A percentile compares a stretch with the other conserved stretches of the same genome.
Conservation (phyloP, 2,888 invertebrate genomes). For the Pseudanteris insignis region DNA sequence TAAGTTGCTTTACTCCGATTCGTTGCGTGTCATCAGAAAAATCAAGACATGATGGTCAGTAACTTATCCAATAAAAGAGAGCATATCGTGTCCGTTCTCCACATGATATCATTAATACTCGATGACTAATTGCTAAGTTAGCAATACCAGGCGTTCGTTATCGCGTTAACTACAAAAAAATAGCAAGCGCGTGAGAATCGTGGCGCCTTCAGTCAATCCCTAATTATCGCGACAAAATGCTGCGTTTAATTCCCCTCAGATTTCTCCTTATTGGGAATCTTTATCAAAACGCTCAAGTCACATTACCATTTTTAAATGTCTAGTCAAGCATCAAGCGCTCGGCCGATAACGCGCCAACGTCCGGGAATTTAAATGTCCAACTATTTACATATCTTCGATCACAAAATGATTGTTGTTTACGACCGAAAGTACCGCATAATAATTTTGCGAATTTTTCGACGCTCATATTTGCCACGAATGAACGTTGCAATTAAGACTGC, state of each 20-base stretch:
- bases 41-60: too few species aligned
- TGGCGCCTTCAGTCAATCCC: conserved; percentile 25
- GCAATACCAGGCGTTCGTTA: conserved; percentile 27
- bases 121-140: conserved; percentile 21
- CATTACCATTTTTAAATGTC: conserved; percentile 25
- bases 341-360: conserved; percentile 9
- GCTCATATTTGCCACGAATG: too few species aligned
- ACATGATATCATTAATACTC: conserved; percentile 19
- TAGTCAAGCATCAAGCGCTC: conserved; percentile 7
- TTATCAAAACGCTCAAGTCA: conserved; percentile 17
- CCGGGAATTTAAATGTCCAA: conserved; percentile 10
- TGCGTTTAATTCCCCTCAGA: conserved; percentile 52
- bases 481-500: conserved; percentile 1
- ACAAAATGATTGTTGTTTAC: conserved; percentile 12
- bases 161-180: conserved; percentile 25
- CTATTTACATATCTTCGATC: conserved; percentile 11
- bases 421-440: not conserved
- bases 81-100: conserved; percentile 22
- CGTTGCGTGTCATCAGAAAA: too few species aligned
- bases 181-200: conserved; percentile 33
- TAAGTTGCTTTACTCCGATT: too few species aligned
- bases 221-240: conserved; percentile 53
- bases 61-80: too few species aligned
- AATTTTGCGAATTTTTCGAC: too few species aligned
- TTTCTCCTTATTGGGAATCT: conserved; percentile 45